phyloP scores from a whole-genome alignment of 2,888 invertebrate genomes.

The Timandra comae region DNA sequence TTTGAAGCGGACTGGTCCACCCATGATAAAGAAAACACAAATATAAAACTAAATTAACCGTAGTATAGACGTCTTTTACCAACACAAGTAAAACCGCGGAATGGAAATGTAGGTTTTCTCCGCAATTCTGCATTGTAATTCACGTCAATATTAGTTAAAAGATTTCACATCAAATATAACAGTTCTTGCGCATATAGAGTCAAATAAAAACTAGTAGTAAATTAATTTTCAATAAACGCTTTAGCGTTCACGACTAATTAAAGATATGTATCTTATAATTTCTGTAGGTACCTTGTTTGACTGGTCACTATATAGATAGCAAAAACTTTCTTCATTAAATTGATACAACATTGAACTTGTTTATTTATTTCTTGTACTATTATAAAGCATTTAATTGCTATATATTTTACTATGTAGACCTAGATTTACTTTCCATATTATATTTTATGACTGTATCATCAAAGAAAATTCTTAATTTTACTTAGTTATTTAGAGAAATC shows the following conservation, averaged over 20 bases:
- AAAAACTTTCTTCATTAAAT: slow-evolving; percentile 26
- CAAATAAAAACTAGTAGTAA: not conserved
- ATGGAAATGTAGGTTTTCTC: too few species aligned
- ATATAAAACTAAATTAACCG: too few species aligned
- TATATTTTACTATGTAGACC: slow-evolving; percentile 18
- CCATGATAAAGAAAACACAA: too few species aligned
- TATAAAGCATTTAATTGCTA: slow-evolving; percentile 16
- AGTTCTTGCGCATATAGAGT: slow-evolving; percentile 1
- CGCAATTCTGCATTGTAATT: too few species aligned
- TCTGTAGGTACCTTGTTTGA: slow-evolving; percentile 19
- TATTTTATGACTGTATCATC: slow-evolving; percentile 15
- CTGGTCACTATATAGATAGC: slow-evolving; percentile 20
- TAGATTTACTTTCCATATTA: slow-evolving; percentile 18
- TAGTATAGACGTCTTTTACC: too few species aligned
- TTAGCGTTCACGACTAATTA: slow-evolving; percentile 21
- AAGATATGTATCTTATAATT: slow-evolving; percentile 18
- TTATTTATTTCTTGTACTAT: slow-evolving; percentile 17
- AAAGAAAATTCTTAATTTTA: slow-evolving; percentile 11
- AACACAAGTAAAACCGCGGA: too few species aligned
- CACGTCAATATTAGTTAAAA: too few species aligned
- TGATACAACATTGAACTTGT: slow-evolving; percentile 19
- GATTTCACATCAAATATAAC: too few species aligned
- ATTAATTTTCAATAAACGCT: slow-evolving; percentile 7
- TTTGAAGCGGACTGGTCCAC: too few species aligned
- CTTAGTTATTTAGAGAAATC: slow-evolving; percentile 21